Evolutionary conservation across 2,797 vertebrate species (phyloP).

Genomic region (Helarctos malayanus): DNA sequence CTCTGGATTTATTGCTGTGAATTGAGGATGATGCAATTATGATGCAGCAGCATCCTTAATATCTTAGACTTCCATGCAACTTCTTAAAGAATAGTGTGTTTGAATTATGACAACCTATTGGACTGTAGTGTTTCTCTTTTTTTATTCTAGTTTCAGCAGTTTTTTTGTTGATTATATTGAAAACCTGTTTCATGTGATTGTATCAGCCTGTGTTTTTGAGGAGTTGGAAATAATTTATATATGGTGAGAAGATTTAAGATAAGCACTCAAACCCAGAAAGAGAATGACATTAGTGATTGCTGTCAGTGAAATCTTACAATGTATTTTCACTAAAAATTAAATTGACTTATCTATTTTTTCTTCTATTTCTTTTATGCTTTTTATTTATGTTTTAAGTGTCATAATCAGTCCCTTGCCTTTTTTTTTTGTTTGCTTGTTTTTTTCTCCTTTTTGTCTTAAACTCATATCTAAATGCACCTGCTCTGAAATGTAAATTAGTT

Average conservation of each 20-base stretch:
- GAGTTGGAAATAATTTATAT: neutral
- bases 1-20: neutral
- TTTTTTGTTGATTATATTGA: neutral
- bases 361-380: neutral
- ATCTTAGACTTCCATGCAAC: neutral
- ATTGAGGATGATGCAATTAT: neutral
- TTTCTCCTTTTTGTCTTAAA: conserved; percentile 14
- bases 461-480: neutral
- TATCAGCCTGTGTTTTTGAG: neutral
- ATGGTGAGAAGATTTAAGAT: conserved; percentile 14
- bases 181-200: conserved; percentile 12
- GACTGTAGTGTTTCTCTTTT: neutral
- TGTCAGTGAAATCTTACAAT: neutral
- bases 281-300: neutral
- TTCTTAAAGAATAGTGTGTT: neutral
- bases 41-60: neutral
- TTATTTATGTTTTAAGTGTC: neutral
- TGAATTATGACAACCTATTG: neutral
- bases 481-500: neutral
- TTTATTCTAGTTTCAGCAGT: neutral
- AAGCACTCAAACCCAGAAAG: neutral
- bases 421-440: neutral
- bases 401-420: neutral
- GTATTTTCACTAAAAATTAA: conserved; percentile 27
- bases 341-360: neutral